Evolutionary conservation across 1,140 invertebrate genomes (phyloP).

Genomic region (Thaumetopoea pityocampa): DNA sequence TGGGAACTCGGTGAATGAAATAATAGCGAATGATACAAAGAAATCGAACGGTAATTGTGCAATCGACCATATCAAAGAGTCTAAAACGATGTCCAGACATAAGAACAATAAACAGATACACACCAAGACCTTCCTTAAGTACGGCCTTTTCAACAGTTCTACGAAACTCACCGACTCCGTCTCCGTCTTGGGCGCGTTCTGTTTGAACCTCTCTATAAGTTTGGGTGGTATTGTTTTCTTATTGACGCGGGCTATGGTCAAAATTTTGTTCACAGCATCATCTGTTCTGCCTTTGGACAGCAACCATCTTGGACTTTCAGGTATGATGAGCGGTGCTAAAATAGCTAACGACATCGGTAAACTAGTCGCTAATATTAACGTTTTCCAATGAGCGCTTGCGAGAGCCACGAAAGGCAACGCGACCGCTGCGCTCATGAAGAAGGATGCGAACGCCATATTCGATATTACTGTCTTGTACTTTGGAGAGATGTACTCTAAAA

Average conservation of each 20-base stretch:
- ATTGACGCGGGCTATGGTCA: conserved; percentile 48
- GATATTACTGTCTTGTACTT: conserved; percentile 77
- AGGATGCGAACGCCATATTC: conserved; percentile 79
- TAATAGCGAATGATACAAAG: conserved; percentile 53
- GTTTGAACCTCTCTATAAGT: conserved; percentile 50
- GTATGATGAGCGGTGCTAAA: conserved; percentile 76
- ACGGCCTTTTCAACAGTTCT: conserved; percentile 41
- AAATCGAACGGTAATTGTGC: conserved; percentile 49
- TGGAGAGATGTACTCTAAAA: conserved; percentile 80
- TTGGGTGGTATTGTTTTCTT: conserved; percentile 44
- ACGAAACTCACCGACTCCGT: conserved; percentile 30
- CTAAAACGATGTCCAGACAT: conserved; percentile 45
- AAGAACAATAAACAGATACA: conserved; percentile 45
- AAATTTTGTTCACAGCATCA: conserved; percentile 79
- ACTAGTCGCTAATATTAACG: conserved; percentile 78
- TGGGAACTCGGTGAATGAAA: conserved; percentile 58
- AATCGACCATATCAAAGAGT: conserved; percentile 48
- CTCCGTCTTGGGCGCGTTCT: conserved; percentile 19
- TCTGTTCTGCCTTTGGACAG: conserved; percentile 79
- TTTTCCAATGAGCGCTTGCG: conserved; percentile 81
- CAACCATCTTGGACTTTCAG: conserved; percentile 86
- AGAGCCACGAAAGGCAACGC: conserved; percentile 80
- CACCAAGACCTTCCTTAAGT: conserved; percentile 43
- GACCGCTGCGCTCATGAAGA: conserved; percentile 79
- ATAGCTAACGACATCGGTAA: conserved; percentile 58